Evolutionary conservation across 2,113 vertebrate species (phyloP).

Genomic region (Sciurus niger): DNA sequence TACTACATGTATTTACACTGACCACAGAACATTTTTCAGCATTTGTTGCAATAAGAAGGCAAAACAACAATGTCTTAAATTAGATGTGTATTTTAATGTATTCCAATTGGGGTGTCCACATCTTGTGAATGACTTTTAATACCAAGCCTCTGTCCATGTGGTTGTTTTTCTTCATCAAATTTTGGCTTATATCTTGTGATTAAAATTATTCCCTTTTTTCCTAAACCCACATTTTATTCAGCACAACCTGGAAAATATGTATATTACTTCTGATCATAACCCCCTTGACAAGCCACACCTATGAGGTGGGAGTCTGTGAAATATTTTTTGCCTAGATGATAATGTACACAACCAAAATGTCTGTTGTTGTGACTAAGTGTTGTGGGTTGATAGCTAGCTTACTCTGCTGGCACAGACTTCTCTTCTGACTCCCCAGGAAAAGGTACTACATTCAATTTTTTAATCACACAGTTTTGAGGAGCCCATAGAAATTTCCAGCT

Average conservation of each 20-base stretch:
- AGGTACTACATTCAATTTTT: neutral
- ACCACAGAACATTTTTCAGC: neutral
- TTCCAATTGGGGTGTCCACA: neutral
- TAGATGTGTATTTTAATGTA: neutral
- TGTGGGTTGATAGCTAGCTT: neutral
- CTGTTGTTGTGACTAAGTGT: neutral
- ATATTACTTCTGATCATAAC: neutral
- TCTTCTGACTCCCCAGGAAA: neutral
- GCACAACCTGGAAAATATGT: neutral
- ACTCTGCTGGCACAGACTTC: neutral
- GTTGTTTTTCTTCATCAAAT: neutral
- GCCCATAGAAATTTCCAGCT: neutral
- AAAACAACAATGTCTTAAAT: neutral
- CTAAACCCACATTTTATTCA: neutral
- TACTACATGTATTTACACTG: neutral
- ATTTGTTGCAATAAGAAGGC: neutral
- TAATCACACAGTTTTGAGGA: neutral
- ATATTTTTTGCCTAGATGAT: neutral
- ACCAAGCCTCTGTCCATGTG: no score
- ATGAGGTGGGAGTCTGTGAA: neutral
- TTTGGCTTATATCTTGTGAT: neutral
- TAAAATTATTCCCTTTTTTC: neutral
- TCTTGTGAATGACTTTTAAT: neutral
- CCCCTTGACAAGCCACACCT: no score
- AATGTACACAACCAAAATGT: neutral